Conservation (phyloP, 2,113 vertebrate genomes). For the Mormyrus lacerda region DNA sequence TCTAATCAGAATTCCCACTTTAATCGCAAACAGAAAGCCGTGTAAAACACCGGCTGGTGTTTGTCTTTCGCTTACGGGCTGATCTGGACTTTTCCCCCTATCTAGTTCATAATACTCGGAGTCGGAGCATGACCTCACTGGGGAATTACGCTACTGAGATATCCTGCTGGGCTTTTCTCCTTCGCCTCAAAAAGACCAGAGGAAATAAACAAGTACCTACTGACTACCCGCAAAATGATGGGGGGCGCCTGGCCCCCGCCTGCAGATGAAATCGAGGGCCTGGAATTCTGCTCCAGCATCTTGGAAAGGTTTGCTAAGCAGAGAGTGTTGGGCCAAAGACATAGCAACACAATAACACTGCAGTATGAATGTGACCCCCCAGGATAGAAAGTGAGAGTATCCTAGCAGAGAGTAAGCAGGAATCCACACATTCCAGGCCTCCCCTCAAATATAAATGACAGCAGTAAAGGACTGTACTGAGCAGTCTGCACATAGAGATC, state of each 20-base stretch:
- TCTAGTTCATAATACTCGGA: slow-evolving; percentile 3
- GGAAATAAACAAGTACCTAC: slow-evolving; percentile 4
- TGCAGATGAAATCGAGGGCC: background rate
- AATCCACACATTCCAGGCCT: background rate
- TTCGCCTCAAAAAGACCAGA: background rate
- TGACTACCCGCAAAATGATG: background rate
- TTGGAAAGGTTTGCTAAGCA: background rate
- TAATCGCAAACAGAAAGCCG: too few relatives aligned
- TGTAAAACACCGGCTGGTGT: background rate
- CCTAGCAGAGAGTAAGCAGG: background rate
- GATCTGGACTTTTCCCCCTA: slow-evolving; percentile 21
- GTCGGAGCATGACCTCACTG: slow-evolving; percentile 22
- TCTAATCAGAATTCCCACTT: background rate
- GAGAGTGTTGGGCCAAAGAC: background rate
- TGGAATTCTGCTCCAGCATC: background rate
- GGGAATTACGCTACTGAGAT: slow-evolving; percentile 26
- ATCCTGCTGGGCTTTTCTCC: slow-evolving; percentile 21
- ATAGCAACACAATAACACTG: background rate
- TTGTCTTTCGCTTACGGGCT: background rate
- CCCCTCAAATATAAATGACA: background rate
- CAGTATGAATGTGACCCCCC: background rate
- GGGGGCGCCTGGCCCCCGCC: background rate
- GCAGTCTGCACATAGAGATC: background rate
- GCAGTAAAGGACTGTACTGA: background rate
- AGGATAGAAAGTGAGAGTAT: background rate